Percentiles rank a stretch among this genome's conserved stretches.
phyloP scores from a whole-genome alignment of 2,888 invertebrate genomes.

The Germaria angustata region DNA sequence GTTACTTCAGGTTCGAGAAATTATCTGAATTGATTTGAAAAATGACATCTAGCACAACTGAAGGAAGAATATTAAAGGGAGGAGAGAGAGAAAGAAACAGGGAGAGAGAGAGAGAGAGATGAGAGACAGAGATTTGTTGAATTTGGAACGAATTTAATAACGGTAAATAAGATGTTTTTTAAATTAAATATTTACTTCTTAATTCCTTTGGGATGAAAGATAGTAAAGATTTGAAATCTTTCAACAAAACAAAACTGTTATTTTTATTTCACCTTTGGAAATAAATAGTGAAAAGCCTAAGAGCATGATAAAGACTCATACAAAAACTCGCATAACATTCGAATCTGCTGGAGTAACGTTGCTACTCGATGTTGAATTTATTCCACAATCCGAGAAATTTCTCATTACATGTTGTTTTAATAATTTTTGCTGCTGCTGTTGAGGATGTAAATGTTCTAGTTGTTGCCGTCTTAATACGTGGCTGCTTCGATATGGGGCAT shows the following conservation, averaged over 20 bases:
- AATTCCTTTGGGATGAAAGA: not conserved
- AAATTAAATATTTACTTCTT: conserved; percentile 6
- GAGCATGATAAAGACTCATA: conserved; percentile 21
- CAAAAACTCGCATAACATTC: conserved; percentile 75
- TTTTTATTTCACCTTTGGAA: conserved; percentile 5
- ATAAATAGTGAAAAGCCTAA: conserved; percentile 8
- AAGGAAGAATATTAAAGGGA: not conserved
- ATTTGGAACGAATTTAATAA: not conserved
- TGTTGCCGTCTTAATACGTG: conserved; percentile 49
- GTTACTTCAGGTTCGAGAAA: no score
- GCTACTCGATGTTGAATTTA: conserved; percentile 66
- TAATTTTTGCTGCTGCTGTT: conserved; percentile 69
- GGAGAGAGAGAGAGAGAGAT: not conserved
- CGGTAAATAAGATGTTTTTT: not conserved
- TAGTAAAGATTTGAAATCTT: conserved; percentile 24
- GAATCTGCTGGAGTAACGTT: conserved; percentile 59
- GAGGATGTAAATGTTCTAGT: conserved; percentile 64
- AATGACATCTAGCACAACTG: not conserved
- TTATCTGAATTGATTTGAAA: no score
- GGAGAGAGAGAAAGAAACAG: not conserved
- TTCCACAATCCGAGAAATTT: conserved; percentile 73
- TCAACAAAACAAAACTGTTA: not conserved
- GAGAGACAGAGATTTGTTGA: no score
- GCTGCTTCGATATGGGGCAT: conserved; percentile 46
- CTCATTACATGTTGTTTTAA: conserved; percentile 74